Evolutionary conservation across 2,888 invertebrate genomes (phyloP), one percentile per base, ranked within the genome.

Genomic region (Sepioteuthis lessoniana): DNA sequence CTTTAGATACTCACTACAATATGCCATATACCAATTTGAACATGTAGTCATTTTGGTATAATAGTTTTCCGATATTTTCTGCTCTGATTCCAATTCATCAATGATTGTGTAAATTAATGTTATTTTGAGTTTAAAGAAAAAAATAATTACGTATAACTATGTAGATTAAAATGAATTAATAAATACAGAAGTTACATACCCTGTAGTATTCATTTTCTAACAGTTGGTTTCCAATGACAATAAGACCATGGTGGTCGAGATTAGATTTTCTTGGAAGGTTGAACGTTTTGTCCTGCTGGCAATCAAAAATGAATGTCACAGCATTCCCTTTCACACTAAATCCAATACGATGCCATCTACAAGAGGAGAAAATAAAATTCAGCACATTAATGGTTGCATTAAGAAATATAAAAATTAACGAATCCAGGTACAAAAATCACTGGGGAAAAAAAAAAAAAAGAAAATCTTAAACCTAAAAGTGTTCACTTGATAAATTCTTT

Each of bases 311-410:
- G 94, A 98, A 97, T 0, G 98, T 98, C 3, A 98, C 98, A 0
- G 98, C 98, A 96, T 98, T 98, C 0, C 98, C 98, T 97, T 98
- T 98, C 93, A 99, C 98, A 96, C 98, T 98, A 95, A 99, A 97
- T 5, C 98, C 98, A 95, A 99, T 96, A 91, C 98, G 98, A 97
- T 99, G 98, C 99, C 99, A 99, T 95, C 98, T 98, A 96, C 35
- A 96, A 96, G 13, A 5, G 46, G 92, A n/a, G 46, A 46, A n/a
- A 47, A 92, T 31, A n/a, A n/a, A 31, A n/a, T 8, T 25, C 10
- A 60, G 31, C 7, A 8, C 3, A 10, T 60, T 60, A 60, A 31
- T 76, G 16, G 13, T 7, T 13, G 35, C 16, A 76, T n/a, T 13
- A 93, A 76, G n/a, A n/a, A n/a, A n/a, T n/a, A n/a, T n/a, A 42